A percentile compares a stretch with the other conserved stretches of the same genome.
Evolutionary conservation across 1,140 invertebrate species (phyloP).

Genomic region (Rhopalosiphum padi): DNA sequence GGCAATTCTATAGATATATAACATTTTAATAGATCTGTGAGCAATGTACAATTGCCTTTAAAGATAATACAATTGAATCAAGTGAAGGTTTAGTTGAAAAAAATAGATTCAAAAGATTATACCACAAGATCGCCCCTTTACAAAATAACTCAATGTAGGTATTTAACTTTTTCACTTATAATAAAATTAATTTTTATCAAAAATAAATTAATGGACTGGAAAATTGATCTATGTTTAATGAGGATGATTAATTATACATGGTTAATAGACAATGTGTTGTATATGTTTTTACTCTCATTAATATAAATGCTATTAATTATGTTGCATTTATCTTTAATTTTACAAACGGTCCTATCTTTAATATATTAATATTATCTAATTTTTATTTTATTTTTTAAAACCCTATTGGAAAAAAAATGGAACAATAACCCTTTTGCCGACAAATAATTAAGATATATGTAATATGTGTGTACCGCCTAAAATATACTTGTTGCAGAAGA

Average conservation of each 20-base stretch:
- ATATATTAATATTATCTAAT: not conserved
- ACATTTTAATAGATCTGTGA: too few species aligned
- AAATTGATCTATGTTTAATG: not conserved
- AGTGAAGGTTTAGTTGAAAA: not conserved
- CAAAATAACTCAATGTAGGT: not conserved
- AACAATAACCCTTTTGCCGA: not conserved
- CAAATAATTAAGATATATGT: not conserved
- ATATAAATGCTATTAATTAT: not conserved
- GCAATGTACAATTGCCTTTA: not conserved
- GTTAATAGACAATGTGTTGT: not conserved
- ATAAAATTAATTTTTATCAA: not conserved
- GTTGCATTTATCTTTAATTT: not conserved
- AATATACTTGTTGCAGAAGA: not conserved
- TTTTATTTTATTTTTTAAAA: not conserved
- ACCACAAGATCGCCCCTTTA: not conserved
- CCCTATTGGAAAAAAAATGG: not conserved
- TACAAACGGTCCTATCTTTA: not conserved
- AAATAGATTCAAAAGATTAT: not conserved
- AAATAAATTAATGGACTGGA: not conserved
- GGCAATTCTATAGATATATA: not conserved
- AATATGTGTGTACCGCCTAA: not conserved
- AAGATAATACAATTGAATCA: not conserved
- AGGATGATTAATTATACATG: not conserved
- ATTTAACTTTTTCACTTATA: not conserved
- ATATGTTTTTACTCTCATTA: not conserved